phyloP scores from a whole-genome alignment of 2,888 invertebrate species.

The Phortica magna region DNA sequence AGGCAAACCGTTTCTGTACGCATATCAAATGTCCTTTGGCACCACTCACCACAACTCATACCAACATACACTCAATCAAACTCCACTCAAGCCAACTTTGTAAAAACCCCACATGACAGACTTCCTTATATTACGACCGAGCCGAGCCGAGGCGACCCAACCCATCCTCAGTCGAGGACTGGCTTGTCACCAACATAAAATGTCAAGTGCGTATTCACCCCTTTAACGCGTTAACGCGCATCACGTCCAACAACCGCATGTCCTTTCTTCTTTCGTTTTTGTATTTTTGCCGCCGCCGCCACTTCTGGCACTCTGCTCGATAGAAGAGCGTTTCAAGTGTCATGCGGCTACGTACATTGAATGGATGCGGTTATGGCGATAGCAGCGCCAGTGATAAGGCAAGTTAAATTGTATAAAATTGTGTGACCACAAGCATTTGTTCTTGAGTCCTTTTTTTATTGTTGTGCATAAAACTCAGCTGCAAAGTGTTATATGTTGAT shows the following conservation, averaged over 20 bases:
- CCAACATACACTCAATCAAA: conserved; percentile 8
- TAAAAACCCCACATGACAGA: background rate
- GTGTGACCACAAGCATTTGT: conserved; percentile 65
- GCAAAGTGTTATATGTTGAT: conserved; percentile 70
- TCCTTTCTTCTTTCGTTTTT: conserved; percentile 3
- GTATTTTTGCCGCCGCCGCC: conserved; percentile 24
- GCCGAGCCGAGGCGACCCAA: background rate
- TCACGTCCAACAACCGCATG: conserved; percentile 35
- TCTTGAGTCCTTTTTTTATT: background rate
- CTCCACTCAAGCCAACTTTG: background rate
- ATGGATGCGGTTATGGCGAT: background rate
- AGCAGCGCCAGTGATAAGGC: conserved; percentile 24
- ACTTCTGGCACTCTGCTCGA: background rate
- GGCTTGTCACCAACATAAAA: background rate
- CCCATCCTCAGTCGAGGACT: too few relatives aligned
- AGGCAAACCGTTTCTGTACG: background rate
- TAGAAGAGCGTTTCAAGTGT: background rate
- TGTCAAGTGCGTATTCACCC: conserved; percentile 30
- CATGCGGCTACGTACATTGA: background rate
- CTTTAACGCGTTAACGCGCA: conserved; percentile 23
- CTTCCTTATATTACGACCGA: background rate
- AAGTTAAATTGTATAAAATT: conserved; percentile 57
- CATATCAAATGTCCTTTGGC: conserved; percentile 21
- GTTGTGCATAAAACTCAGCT: conserved; percentile 52
- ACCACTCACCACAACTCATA: conserved; percentile 17